phyloP scores from a whole-genome alignment of 2,113 vertebrate species.

The Centropus bengalensis region DNA sequence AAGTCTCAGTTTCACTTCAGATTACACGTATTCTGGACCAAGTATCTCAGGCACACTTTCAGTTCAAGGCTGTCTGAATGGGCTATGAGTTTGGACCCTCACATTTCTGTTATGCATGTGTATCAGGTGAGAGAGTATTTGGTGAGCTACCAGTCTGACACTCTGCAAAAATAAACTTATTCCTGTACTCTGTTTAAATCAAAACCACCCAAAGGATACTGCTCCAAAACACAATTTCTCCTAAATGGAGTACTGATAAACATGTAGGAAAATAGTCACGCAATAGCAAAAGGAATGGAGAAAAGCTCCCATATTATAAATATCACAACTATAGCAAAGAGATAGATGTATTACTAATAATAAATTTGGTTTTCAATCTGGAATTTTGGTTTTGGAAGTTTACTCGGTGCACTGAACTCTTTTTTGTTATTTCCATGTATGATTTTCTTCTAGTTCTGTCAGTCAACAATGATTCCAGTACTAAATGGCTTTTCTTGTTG shows the following conservation, averaged over 20 bases:
- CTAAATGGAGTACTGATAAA: not conserved
- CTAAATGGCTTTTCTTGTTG: not conserved
- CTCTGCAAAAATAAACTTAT: not conserved
- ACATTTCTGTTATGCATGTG: not conserved
- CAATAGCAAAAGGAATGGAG: not conserved
- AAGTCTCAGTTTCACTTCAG: not conserved
- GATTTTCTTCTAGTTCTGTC: not conserved
- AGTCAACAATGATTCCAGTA: not conserved
- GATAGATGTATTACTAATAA: not conserved
- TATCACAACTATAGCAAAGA: not conserved
- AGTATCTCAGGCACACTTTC: not conserved
- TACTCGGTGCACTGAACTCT: not conserved
- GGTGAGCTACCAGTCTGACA: not conserved
- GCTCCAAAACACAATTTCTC: not conserved
- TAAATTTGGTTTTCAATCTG: rapidly evolving
- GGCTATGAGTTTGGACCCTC: not conserved
- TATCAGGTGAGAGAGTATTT: not conserved
- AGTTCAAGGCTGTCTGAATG: not conserved
- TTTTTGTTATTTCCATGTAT: not conserved
- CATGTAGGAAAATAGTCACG: not conserved
- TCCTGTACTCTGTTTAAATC: not conserved
- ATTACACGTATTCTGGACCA: rapidly evolving
- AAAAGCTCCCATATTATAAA: not conserved
- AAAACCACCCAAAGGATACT: not conserved
- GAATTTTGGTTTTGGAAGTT: not conserved